Conservation (phyloP, 2,797 vertebrate genomes). For the Pteronotus mesoamericanus region DNA sequence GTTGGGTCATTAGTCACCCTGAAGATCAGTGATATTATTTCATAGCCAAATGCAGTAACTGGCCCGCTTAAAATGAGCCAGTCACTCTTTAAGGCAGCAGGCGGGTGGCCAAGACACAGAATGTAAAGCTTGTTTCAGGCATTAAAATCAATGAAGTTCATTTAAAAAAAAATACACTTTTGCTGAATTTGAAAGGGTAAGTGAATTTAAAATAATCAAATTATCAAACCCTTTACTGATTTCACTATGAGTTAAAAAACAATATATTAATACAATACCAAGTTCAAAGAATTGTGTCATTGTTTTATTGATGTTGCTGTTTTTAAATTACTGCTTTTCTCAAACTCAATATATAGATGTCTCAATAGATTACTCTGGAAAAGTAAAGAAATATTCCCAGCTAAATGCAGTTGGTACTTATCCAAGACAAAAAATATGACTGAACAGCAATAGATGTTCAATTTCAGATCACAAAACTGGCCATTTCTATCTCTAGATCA, state of each 20-base stretch:
- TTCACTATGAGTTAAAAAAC: not conserved
- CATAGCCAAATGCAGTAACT: not conserved
- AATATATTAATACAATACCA: not conserved
- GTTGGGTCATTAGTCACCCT: not conserved
- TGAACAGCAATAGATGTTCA: not conserved
- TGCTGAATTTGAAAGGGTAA: not conserved
- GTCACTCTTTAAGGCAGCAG: not conserved
- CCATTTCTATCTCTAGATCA: not conserved
- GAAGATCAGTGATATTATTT: not conserved
- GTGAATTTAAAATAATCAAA: slow-evolving; percentile 18
- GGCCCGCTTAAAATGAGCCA: not conserved
- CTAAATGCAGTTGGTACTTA: not conserved
- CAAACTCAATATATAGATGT: not conserved
- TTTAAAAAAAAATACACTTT: not conserved
- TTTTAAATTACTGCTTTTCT: slow-evolving; percentile 24
- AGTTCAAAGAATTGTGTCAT: not conserved
- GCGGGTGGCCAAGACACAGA: not conserved
- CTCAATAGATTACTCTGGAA: not conserved
- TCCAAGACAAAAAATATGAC: not conserved
- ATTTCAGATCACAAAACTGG: not conserved
- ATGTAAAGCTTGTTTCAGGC: not conserved
- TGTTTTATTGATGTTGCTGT: not conserved
- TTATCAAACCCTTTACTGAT: not conserved
- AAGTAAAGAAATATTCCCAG: not conserved
- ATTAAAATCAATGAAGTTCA: not conserved